Percentiles rank a stretch among this genome's conserved stretches.
phyloP scores from a whole-genome alignment of 30 jellyfish, hydroid and myxozoan genomes.

The Clytia hemisphaerica region DNA sequence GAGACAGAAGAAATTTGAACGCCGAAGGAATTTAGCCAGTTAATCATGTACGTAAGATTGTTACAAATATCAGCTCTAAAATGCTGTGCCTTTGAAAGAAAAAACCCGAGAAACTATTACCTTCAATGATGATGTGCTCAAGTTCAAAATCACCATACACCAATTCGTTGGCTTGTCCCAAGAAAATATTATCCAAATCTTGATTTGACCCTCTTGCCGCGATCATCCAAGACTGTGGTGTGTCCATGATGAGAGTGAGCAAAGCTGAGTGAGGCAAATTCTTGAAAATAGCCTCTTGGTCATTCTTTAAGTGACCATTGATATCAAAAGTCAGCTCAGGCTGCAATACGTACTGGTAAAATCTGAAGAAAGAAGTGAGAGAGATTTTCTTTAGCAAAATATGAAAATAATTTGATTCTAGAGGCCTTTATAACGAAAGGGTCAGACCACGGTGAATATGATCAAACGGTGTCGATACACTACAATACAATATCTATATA shows the following conservation, averaged over 20 bases:
- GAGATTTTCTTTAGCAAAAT: no score
- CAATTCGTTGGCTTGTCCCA: constrained; percentile 55
- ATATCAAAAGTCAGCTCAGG: constrained; percentile 71
- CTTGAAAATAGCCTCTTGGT: constrained; percentile 65
- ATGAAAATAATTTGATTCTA: no score
- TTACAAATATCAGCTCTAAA: background rate
- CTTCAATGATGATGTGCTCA: constrained; percentile 87
- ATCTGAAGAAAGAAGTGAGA: constrained; percentile 27
- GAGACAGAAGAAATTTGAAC: no score
- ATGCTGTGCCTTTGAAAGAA: background rate
- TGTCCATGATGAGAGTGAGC: constrained; percentile 78
- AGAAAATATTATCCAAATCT: constrained; percentile 77
- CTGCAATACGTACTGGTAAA: constrained; percentile 79
- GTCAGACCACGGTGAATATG: no score
- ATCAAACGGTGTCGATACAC: no score
- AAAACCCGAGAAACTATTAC: constrained; percentile 16
- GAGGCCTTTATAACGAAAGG: no score
- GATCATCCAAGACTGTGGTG: constrained; percentile 91
- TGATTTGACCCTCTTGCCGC: constrained; percentile 79
- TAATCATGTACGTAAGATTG: no score
- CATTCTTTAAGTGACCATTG: constrained; percentile 30
- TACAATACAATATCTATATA: no score
- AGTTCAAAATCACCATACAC: constrained; percentile 90
- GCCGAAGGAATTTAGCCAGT: no score
- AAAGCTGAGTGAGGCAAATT: constrained; percentile 83